These are phyloP conservation scores for Synchiropus splendidus DNA, from an alignment of 2,113 vertebrate genomes.

Conservation along the genomic window DNA sequence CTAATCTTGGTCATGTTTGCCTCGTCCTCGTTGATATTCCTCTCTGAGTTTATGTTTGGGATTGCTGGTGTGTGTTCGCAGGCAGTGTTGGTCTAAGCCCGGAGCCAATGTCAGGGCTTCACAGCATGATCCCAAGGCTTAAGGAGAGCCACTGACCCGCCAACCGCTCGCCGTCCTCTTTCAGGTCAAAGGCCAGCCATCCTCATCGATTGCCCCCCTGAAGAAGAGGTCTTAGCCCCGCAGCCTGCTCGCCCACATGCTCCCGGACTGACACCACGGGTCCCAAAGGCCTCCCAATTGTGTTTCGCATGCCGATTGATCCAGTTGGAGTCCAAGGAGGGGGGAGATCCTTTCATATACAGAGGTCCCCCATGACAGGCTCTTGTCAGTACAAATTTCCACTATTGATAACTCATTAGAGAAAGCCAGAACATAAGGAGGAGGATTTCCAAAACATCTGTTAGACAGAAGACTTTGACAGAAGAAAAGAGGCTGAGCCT, in stretches of 20 bases:
- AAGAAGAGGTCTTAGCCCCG: slow-evolving; percentile 55
- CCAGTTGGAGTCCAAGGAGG: slow-evolving; percentile 35
- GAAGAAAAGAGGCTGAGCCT: slow-evolving; percentile 36
- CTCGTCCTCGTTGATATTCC: slow-evolving; percentile 9
- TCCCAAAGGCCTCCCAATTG: slow-evolving; percentile 50
- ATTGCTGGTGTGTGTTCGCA: slow-evolving; percentile 26
- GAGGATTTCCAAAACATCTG: slow-evolving; percentile 61
- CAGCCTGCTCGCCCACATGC: slow-evolving; percentile 39
- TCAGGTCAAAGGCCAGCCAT: slow-evolving; percentile 66
- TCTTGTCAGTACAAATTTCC: slow-evolving; percentile 73
- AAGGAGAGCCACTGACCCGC: slow-evolving; percentile 45
- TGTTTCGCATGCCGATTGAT: slow-evolving; percentile 59
- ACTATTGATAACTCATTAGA: slow-evolving; percentile 76
- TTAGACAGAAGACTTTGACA: slow-evolving; percentile 64
- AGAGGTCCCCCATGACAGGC: slow-evolving; percentile 68
- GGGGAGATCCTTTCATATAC: slow-evolving; percentile 58
- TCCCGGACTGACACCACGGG: slow-evolving; percentile 30
- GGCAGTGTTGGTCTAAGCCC: slow-evolving; percentile 52
- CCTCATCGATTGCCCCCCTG: slow-evolving; percentile 54
- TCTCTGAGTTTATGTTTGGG: slow-evolving; percentile 16
- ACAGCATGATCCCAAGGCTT: slow-evolving; percentile 56
- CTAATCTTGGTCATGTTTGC: slow-evolving; percentile 1
- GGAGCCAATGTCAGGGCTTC: slow-evolving; percentile 55
- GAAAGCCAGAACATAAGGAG: slow-evolving; percentile 33
- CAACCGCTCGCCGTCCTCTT: slow-evolving; percentile 30